A percentile compares a stretch with the other conserved stretches of the same genome.
Conservation (phyloP, 2,888 invertebrate genomes). For the Hipparchia semele region DNA sequence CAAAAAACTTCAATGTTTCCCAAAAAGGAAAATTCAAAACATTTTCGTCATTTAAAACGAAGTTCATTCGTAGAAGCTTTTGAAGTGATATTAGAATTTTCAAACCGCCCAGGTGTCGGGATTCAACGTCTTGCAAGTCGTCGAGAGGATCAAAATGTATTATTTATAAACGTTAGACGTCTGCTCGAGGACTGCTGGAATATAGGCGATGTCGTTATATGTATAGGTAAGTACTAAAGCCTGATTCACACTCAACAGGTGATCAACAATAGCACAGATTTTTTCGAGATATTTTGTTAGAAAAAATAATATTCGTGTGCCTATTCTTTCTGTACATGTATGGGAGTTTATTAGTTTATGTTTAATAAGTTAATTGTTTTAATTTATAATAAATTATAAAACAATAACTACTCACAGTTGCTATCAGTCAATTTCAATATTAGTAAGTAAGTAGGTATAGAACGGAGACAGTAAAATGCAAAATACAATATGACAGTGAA, state of each 20-base stretch:
- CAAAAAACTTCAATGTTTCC: constrained; percentile 15
- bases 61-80: constrained; percentile 38
- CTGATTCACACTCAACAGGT: constrained; percentile 24
- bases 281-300: not conserved
- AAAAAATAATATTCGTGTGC: too few relatives aligned
- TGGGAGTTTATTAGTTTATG: too few relatives aligned
- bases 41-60: constrained; percentile 27
- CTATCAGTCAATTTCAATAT: too few relatives aligned
- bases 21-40: constrained; percentile 16
- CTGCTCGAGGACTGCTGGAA: constrained; percentile 39
- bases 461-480: not conserved
- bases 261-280: not conserved
- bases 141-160: constrained; percentile 62
- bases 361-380: too few relatives aligned
- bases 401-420: too few relatives aligned
- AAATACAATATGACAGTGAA: constrained; percentile 21
- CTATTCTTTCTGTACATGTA: too few relatives aligned
- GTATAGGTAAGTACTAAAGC: constrained; percentile 22
- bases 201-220: constrained; percentile 41
- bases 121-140: constrained; percentile 46
- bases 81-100: constrained; percentile 44
- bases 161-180: constrained; percentile 60
- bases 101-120: constrained; percentile 46
- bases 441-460: too few relatives aligned
- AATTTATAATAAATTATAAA: too few relatives aligned